These are phyloP conservation scores for Epinephelus fuscoguttatus DNA, from an alignment of 2,113 vertebrate species.

Conservation along the genomic window DNA sequence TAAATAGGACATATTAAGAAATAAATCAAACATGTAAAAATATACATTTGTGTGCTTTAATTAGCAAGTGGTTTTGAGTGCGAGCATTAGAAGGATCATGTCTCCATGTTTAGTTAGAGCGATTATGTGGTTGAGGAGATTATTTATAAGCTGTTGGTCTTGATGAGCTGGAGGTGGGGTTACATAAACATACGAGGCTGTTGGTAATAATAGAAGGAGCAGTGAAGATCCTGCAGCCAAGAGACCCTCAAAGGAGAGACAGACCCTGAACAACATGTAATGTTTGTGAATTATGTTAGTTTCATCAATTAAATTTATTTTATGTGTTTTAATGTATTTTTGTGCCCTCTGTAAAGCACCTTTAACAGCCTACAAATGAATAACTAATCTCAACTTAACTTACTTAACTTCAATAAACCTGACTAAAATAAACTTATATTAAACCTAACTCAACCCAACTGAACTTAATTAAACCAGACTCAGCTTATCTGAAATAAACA, in stretches of 20 bases:
- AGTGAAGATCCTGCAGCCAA: slow-evolving; percentile 6
- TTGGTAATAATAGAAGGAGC: slow-evolving; percentile 65
- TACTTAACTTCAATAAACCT: too few species aligned
- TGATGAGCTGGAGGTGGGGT: slow-evolving; percentile 57
- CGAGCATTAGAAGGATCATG: not conserved
- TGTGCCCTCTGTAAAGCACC: not conserved
- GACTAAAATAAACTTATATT: too few species aligned
- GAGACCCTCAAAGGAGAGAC: not conserved
- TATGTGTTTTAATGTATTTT: not conserved
- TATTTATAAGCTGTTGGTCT: slow-evolving; percentile 65
- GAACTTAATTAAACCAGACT: not conserved
- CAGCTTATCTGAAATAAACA: not conserved
- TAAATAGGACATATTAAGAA: not conserved
- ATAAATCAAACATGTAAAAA: not conserved
- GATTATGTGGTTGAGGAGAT: slow-evolving; percentile 54
- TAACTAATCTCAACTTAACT: not conserved
- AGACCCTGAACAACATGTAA: not conserved
- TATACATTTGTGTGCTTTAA: not conserved
- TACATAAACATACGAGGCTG: slow-evolving; percentile 62
- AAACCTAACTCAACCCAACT: not conserved
- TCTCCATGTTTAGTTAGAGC: slow-evolving; percentile 37
- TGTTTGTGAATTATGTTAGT: not conserved
- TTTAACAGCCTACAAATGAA: not conserved
- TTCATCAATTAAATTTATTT: not conserved
- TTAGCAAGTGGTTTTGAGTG: not conserved